These are phyloP conservation scores for Netelia melanura DNA, from an alignment of 2,888 invertebrate species.

Conservation along the genomic window DNA sequence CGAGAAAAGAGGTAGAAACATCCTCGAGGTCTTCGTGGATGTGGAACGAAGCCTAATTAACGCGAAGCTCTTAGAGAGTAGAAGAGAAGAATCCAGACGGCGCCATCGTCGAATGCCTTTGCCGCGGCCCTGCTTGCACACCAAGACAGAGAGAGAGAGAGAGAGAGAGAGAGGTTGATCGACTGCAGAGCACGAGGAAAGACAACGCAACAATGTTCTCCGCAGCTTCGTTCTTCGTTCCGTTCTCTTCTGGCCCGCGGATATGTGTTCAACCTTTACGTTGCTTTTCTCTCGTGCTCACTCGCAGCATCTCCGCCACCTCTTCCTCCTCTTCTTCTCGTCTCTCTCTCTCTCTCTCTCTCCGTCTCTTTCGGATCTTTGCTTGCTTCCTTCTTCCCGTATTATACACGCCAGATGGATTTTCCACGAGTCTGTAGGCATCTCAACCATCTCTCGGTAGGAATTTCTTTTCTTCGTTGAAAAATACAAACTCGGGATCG, in stretches of 20 bases:
- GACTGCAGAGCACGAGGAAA: slow-evolving; percentile 53
- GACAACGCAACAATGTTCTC: slow-evolving; percentile 56
- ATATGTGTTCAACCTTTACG: slow-evolving; percentile 26
- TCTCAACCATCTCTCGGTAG: background rate
- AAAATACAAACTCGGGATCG: no score
- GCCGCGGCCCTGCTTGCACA: background rate
- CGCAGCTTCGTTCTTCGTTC: slow-evolving; percentile 34
- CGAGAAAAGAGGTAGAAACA: background rate
- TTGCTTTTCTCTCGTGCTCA: no score
- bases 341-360: no score
- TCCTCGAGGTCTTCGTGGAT: slow-evolving; percentile 40
- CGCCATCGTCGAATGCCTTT: slow-evolving; percentile 48
- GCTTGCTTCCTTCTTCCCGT: background rate
- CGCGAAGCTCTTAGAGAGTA: slow-evolving; percentile 51
- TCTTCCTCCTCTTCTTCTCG: no score
- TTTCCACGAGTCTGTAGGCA: background rate
- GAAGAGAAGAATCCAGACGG: slow-evolving; percentile 63
- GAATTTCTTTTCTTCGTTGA: slow-evolving; percentile 36
- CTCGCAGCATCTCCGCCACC: no score
- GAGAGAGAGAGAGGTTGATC: slow-evolving; percentile 36
- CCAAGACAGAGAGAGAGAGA: no score
- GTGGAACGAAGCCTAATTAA: slow-evolving; percentile 65
- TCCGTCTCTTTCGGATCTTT: background rate
- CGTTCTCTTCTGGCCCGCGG: slow-evolving; percentile 7
- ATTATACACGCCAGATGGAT: background rate